Evolutionary conservation across 2,113 vertebrate species (phyloP), one percentile per base, ranked within the genome.

Genomic region (Drymodes brunneopygia): DNA sequence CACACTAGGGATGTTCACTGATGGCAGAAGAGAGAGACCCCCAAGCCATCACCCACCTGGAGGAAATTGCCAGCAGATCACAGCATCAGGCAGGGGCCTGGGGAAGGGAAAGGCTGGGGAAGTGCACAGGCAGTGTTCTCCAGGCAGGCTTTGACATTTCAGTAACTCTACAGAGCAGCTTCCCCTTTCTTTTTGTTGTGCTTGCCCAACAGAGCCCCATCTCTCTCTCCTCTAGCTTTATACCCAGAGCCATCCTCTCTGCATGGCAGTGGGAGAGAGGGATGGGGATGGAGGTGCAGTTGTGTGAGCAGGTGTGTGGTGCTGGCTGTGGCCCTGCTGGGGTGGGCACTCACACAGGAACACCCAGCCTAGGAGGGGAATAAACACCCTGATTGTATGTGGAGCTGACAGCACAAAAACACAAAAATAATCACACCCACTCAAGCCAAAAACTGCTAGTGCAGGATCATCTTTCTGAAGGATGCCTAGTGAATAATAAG

Each of bases 81-180:
- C 56, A 75, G 35, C 17, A 33, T 14, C 20, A 38, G 50, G 27
- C 66, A 75, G 29, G 33, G 20, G 17, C 22, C 42, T 45, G 51
- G 11, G 51, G 42, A 72, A 60, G 33, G 18, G 42, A 69, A 44
- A 24, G 54, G 15, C 45, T 58, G 65, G 15, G 21, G 19, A 66
- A 62, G 20, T 1, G 6, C 5, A 4, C 2, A 19, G 47, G 27
- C 28, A 48, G 36, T 2, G 0, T 24, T 69, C 8, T 84, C 27
- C n/a, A 47, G 48, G 19, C 22, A 83, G 48, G 23, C 10, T 38
- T 67, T 36, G 29, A 47, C 21, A 18, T 64, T 60, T 65, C 2
- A 3, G 18, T 35, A 72, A 5, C 45, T 60, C 58, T 60, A 0
- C 1, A 3, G 33, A 61, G 60, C 50, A 86, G 11, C n/a, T 69